These are phyloP conservation scores for Engystomops pustulosus DNA, from an alignment of 2,113 vertebrate genomes.

Conservation along the genomic window DNA sequence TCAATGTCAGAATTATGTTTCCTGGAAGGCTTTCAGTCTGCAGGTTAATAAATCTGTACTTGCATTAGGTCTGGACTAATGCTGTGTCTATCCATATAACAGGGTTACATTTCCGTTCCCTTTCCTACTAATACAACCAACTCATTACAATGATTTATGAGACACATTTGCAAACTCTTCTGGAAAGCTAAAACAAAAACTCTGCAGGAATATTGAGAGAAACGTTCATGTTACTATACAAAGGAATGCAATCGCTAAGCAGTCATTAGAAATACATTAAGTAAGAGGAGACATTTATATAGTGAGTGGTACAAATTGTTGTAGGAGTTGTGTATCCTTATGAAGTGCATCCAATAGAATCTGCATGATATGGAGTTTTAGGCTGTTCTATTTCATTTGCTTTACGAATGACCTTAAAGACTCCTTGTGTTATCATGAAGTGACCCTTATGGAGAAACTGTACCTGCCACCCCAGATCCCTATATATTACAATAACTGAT, in stretches of 20 bases:
- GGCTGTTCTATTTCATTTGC: too few species aligned
- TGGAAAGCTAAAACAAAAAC: constrained; percentile 27
- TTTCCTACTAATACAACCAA: constrained; percentile 15
- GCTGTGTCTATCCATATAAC: constrained; percentile 37
- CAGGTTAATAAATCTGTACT: constrained; percentile 38
- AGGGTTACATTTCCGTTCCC: constrained; percentile 29
- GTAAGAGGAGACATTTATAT: not conserved
- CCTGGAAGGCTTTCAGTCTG: constrained; percentile 27
- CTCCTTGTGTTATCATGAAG: too few species aligned
- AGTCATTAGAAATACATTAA: not conserved
- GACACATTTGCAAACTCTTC: constrained; percentile 34
- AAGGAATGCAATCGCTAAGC: not conserved
- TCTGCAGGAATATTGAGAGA: not conserved
- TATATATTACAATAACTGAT: too few species aligned
- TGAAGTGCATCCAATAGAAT: not conserved
- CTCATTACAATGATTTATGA: constrained; percentile 48
- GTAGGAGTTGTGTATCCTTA: not conserved
- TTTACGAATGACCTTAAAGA: too few species aligned
- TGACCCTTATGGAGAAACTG: too few species aligned
- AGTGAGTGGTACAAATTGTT: not conserved
- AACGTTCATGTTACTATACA: not conserved
- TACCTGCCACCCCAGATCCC: too few species aligned
- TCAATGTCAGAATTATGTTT: constrained; percentile 5
- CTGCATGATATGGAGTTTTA: not conserved
- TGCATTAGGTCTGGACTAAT: constrained; percentile 30